Evolutionary conservation across 2,888 invertebrate species (phyloP).

Genomic region (Timandra comae): DNA sequence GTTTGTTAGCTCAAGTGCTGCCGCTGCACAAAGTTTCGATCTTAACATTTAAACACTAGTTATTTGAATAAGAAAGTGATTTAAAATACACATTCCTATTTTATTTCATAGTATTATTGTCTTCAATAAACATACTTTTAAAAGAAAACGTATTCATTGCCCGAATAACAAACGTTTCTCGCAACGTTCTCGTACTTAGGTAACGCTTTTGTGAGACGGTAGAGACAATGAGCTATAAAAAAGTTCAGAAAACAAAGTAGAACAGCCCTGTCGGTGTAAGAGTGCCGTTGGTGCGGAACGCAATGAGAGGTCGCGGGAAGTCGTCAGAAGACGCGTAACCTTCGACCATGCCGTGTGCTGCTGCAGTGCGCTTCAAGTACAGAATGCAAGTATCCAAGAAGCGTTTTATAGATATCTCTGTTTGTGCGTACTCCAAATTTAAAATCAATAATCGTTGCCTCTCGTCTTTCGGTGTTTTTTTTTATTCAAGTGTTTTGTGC

Average conservation of each 20-base stretch:
- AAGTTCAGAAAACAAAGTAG: conserved; percentile 45
- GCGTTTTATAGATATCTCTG: conserved; percentile 1
- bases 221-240: conserved; percentile 66
- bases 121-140: conserved; percentile 14
- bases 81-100: too few species aligned
- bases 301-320: conserved; percentile 33
- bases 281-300: conserved; percentile 57
- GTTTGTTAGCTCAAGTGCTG: conserved; percentile 26
- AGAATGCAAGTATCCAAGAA: conserved; percentile 65
- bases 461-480: too few species aligned
- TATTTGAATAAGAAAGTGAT: too few species aligned
- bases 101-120: too few species aligned
- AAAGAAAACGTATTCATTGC: conserved; percentile 14
- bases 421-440: not conserved
- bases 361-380: conserved; percentile 50
- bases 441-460: too few species aligned
- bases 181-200: conserved; percentile 44
- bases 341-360: conserved; percentile 65
- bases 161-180: conserved; percentile 35
- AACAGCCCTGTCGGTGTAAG: conserved; percentile 63
- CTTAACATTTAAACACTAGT: too few species aligned
- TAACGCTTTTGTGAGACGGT: conserved; percentile 43
- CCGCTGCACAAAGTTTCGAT: too few species aligned
- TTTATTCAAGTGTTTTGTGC: too few species aligned
- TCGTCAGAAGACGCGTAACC: conserved; percentile 39